Conservation (phyloP, 2,113 vertebrate species). For the Laterallus jamaicensis region DNA sequence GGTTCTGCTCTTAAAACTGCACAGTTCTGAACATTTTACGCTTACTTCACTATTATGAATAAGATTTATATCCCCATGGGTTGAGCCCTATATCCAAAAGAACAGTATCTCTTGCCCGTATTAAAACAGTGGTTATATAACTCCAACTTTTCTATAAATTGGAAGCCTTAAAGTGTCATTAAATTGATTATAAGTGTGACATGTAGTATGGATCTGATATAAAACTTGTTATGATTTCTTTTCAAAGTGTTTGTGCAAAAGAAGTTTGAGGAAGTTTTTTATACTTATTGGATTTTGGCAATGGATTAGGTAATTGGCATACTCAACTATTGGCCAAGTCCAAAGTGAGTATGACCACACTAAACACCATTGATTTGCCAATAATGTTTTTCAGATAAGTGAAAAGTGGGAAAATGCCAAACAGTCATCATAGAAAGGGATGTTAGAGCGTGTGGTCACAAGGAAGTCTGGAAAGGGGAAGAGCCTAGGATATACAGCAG, state of each 20-base stretch:
- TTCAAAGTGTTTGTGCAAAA: not conserved
- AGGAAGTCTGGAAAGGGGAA: not conserved
- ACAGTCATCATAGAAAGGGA: not conserved
- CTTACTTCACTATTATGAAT: not conserved
- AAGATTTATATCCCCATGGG: not conserved
- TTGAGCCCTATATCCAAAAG: not conserved
- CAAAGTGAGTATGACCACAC: not conserved
- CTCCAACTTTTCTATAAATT: not conserved
- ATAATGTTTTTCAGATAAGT: not conserved
- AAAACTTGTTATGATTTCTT: not conserved
- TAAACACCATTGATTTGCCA: not conserved
- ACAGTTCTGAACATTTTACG: not conserved
- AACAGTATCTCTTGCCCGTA: not conserved
- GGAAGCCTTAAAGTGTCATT: not conserved
- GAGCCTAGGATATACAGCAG: not conserved
- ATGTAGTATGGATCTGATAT: not conserved
- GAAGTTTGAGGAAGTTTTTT: not conserved
- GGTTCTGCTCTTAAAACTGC: not conserved
- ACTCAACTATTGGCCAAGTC: not conserved
- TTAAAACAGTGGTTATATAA: not conserved
- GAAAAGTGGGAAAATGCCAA: not conserved
- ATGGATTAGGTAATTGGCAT: rapidly evolving
- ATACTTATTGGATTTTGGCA: not conserved
- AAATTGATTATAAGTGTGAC: not conserved
- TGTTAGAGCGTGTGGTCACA: not conserved